These are phyloP conservation scores for Invenusta paracnida DNA, from an alignment of 2,888 invertebrate genomes.

Conservation along the genomic window DNA sequence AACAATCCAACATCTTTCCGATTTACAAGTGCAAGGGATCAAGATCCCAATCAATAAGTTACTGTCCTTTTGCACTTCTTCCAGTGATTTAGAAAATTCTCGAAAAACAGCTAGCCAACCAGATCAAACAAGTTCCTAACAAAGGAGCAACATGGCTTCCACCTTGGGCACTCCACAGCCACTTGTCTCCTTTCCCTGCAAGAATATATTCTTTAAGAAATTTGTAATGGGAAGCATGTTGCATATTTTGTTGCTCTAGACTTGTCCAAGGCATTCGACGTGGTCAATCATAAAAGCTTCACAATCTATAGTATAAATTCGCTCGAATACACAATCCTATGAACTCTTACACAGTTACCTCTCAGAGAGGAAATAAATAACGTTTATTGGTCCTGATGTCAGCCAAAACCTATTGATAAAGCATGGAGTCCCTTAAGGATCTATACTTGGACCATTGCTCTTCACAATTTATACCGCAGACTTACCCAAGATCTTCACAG, in stretches of 20 bases:
- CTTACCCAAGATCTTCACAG: neutral
- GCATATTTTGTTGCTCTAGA: constrained; percentile 5
- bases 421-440: neutral
- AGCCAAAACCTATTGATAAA: neutral
- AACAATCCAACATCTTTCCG: neutral
- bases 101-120: neutral
- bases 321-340: neutral
- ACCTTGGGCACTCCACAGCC: neutral
- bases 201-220: neutral
- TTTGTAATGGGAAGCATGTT: neutral
- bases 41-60: neutral
- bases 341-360: neutral
- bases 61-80: neutral
- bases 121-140: neutral
- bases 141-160: constrained; percentile 4
- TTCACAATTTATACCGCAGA: too few species aligned
- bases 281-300: neutral
- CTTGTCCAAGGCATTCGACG: neutral
- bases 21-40: neutral
- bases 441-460: too few species aligned
- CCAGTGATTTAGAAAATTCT: neutral
- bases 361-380: neutral
- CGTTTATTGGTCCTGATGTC: neutral
- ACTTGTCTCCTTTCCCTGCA: neutral
- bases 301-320: neutral